phyloP scores from a whole-genome alignment of 2,113 vertebrate species.

The Muntiacus reevesi region DNA sequence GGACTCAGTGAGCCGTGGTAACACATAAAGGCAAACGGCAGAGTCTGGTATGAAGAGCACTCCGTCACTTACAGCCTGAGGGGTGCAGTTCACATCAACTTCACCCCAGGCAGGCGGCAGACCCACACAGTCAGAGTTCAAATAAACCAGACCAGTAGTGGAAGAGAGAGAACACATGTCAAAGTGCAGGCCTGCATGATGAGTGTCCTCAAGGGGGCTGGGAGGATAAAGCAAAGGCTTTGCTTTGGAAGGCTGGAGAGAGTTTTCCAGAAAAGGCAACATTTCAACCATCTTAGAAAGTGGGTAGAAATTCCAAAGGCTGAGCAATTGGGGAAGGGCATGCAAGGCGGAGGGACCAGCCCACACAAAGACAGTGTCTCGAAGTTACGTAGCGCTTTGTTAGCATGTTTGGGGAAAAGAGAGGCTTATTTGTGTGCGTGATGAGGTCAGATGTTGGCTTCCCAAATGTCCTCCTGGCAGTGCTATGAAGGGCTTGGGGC shows the following conservation, averaged over 20 bases:
- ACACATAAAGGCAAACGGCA: fast-evolving
- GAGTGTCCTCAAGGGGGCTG: background rate
- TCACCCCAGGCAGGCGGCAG: no score
- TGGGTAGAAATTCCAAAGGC: background rate
- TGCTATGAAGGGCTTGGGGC: background rate
- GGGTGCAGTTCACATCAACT: background rate
- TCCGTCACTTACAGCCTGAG: background rate
- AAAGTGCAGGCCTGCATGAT: background rate
- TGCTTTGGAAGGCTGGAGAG: background rate
- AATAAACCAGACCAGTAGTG: background rate
- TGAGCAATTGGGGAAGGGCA: background rate
- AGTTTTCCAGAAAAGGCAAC: background rate
- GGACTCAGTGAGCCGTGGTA: background rate
- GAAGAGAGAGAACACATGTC: fast-evolving
- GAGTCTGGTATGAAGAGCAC: background rate
- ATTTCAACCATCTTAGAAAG: background rate
- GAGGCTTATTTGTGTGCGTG: background rate
- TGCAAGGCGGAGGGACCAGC: fast-evolving
- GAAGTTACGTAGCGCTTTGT: background rate
- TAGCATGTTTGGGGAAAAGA: background rate
- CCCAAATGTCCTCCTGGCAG: background rate
- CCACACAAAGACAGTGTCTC: fast-evolving
- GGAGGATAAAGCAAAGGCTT: background rate
- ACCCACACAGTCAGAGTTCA: fast-evolving
- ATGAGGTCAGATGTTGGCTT: background rate